These are phyloP conservation scores for Hydrocynus forskahlii DNA, from an alignment of 2,797 vertebrate genomes.

Conservation along the genomic window DNA sequence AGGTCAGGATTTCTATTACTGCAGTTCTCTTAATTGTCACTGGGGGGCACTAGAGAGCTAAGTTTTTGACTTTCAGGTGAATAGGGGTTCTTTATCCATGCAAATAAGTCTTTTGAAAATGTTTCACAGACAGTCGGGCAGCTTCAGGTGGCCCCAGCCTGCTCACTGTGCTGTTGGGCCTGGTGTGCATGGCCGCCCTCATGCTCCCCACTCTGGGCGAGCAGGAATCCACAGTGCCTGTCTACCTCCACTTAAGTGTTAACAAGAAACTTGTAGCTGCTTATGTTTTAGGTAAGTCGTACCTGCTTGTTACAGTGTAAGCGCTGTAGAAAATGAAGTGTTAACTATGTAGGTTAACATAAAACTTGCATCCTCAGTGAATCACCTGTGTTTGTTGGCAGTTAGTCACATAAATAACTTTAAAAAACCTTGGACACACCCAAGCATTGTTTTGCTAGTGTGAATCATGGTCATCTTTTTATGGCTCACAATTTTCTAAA, in stretches of 20 bases:
- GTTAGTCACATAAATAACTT: too few relatives aligned
- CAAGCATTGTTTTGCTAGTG: too few relatives aligned
- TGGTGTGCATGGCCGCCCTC: constrained; percentile 92
- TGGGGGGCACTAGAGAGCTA: constrained; percentile 64
- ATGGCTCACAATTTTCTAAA: too few relatives aligned
- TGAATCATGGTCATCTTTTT: too few relatives aligned
- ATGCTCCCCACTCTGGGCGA: constrained; percentile 98
- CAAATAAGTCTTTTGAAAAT: neutral
- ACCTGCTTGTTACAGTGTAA: neutral
- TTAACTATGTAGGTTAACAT: too few relatives aligned
- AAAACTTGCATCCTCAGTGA: too few relatives aligned
- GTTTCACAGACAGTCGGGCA: constrained; percentile 85
- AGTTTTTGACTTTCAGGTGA: neutral
- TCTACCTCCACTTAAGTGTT: constrained; percentile 99
- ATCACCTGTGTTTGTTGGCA: too few relatives aligned
- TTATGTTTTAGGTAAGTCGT: constrained; percentile 93
- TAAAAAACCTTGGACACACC: too few relatives aligned
- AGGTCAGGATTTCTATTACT: neutral
- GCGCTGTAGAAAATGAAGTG: neutral
- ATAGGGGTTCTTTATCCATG: neutral
- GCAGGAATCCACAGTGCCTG: constrained; percentile 96
- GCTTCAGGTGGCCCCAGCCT: constrained; percentile 93
- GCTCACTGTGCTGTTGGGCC: constrained; percentile 93
- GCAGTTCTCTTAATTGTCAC: constrained; percentile 51
- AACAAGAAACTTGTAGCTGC: constrained; percentile 99